A percentile compares a stretch with the other conserved stretches of the same genome.
Conservation (phyloP, 2,113 vertebrate species). For the Thunnus thynnus region DNA sequence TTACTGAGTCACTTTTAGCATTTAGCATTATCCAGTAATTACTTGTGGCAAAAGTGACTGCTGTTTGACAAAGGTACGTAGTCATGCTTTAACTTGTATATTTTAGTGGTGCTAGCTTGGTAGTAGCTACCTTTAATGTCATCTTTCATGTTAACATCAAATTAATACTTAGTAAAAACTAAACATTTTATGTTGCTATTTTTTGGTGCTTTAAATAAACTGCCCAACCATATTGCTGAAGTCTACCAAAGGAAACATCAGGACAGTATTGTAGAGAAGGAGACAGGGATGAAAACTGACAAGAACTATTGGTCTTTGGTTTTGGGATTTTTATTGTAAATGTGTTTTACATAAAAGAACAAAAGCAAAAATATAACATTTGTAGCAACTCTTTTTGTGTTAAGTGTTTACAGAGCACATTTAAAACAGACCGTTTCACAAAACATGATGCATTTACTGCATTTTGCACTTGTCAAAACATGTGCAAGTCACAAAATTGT, state of each 20-base stretch:
- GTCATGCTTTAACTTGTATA: no score
- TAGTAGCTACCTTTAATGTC: no score
- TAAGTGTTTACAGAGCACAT: slow-evolving; percentile 59
- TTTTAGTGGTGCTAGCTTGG: no score
- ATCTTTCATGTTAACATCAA: no score
- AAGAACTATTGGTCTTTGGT: slow-evolving; percentile 31
- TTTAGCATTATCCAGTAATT: no score
- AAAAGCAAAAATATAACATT: slow-evolving; percentile 84
- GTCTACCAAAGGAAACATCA: no score
- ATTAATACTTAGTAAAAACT: no score
- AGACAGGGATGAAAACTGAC: neutral
- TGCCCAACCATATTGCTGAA: no score
- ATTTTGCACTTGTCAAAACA: slow-evolving; percentile 21
- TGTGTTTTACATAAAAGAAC: slow-evolving; percentile 93
- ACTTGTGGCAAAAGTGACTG: no score
- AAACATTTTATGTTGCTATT: no score
- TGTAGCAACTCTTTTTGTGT: slow-evolving; percentile 48
- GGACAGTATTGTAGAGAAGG: neutral
- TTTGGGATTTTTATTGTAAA: slow-evolving; percentile 95
- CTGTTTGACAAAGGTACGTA: no score
- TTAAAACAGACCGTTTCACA: slow-evolving; percentile 39
- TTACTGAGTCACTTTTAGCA: neutral
- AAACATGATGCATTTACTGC: neutral
- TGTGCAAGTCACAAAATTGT: slow-evolving; percentile 18
- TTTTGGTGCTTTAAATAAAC: no score